Base-by-base conservation (phyloP, 2,888 invertebrate species). In the Xanthia togata region DNA sequence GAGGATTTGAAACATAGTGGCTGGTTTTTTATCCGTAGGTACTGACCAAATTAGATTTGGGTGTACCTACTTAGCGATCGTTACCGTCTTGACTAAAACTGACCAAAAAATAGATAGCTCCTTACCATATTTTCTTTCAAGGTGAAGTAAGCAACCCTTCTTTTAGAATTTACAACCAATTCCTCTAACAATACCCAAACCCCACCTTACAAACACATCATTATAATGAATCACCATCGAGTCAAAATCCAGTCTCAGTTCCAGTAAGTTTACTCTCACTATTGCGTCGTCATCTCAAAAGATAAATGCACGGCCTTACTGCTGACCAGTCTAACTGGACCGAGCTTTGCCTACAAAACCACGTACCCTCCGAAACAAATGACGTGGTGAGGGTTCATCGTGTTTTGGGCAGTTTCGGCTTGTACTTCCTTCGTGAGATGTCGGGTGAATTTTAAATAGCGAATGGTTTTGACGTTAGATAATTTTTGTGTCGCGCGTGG, bases 211-310 rank as follows among this genome's bases (percentile, higher is more conserved):
- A 70, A 76, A 75, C 76, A 67, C 64, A 70, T 79, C 44, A 64
- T 41, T 63, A 57, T 53, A 65, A 77, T 70, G 81, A 81, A 84
- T 65, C 62, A 85, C 78, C 63, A n/a, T 17, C 62, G 50, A 50
- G 50, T 50, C 50, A 50, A 50, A 20, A 50, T 20, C 80, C 55
- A 41, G 70, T 77, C 63, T 64, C 53, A 76, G 63, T 73, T 73
- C 76, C 74, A 78, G 79, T 76, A 86, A 82, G 85, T 81, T 86
- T 82, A 92, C 93, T 94, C 94, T 93, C 93, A 92, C 93, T 90
- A 90, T 86, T 81, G 72, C 89, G 94, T 93, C 94, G 90, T 92
- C 92, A 94, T 91, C 88, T 88, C 86, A 89, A 90, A 91, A 93
- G 93, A 93, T 93, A 93, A 91, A 91, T 88, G 83, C 86, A 85